phyloP scores from a whole-genome alignment of 2,113 vertebrate species.

The Corythornis vintsioides region DNA sequence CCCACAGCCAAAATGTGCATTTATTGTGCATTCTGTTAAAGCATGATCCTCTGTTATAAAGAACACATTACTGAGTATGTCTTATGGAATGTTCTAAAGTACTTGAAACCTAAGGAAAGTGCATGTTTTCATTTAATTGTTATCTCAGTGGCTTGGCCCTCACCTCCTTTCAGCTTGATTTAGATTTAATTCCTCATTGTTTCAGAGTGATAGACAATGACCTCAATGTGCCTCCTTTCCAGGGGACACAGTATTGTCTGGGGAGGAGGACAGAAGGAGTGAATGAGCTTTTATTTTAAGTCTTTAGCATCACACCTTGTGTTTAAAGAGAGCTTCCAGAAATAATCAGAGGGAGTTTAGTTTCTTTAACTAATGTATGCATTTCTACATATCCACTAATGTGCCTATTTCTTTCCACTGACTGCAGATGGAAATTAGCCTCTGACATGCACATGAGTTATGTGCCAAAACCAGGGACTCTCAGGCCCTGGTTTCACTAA shows the following conservation, averaged over 20 bases:
- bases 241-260: not conserved
- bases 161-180: not conserved
- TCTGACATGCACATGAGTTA: accelerated
- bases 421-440: not conserved
- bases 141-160: not conserved
- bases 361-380: not conserved
- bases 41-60: not conserved
- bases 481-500: not conserved
- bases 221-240: not conserved
- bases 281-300: not conserved
- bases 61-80: not conserved
- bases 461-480: not conserved
- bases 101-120: not conserved
- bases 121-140: not conserved
- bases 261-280: not conserved
- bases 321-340: not conserved
- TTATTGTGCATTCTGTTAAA: not conserved
- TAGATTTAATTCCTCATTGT: not conserved
- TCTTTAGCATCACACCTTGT: not conserved
- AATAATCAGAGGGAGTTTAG: not conserved
- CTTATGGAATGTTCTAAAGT: not conserved
- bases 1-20: not conserved
- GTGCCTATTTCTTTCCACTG: not conserved
- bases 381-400: not conserved
- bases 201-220: not conserved